Percentiles rank a stretch among this genome's conserved stretches.
phyloP scores from a whole-genome alignment of 2,888 invertebrate genomes.

The Apamea monoglypha region DNA sequence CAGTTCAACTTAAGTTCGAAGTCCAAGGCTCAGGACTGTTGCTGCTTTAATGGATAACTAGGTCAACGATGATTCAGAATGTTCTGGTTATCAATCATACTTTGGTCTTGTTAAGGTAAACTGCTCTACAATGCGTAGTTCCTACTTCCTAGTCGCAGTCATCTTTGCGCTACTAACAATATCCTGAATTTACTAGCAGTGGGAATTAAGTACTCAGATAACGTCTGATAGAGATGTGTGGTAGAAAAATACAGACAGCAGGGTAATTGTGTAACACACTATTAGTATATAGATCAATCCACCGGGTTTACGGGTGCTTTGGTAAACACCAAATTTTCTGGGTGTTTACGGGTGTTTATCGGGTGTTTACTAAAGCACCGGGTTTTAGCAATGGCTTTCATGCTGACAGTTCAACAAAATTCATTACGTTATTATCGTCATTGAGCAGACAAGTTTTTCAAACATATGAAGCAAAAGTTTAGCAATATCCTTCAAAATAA shows the following conservation, averaged over 20 bases:
- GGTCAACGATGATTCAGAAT: conserved; percentile 31
- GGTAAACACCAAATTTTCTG: no score
- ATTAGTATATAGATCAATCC: no score
- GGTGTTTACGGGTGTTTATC: no score
- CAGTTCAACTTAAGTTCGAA: conserved; percentile 18
- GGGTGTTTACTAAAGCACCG: no score
- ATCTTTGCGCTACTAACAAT: conserved; percentile 1
- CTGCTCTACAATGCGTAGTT: conserved; percentile 24
- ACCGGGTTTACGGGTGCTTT: no score
- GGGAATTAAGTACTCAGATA: not conserved
- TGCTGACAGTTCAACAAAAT: no score
- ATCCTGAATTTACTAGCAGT: conserved; percentile 21
- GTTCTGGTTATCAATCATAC: conserved; percentile 51
- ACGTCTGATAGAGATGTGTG: not conserved
- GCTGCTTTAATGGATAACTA: conserved; percentile 2
- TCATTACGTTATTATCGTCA: no score
- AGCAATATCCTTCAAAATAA: no score
- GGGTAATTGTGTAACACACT: not conserved
- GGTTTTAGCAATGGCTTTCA: no score
- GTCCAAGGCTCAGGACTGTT: conserved; percentile 28
- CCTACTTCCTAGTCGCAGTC: conserved; percentile 33
- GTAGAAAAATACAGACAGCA: not conserved
- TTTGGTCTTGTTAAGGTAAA: conserved; percentile 50
- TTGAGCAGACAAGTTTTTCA: no score
- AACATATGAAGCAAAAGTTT: no score